Percentiles rank a stretch among this genome's conserved stretches.
Evolutionary conservation across 2,888 invertebrate species (phyloP).

Genomic region (Allacma fusca): DNA sequence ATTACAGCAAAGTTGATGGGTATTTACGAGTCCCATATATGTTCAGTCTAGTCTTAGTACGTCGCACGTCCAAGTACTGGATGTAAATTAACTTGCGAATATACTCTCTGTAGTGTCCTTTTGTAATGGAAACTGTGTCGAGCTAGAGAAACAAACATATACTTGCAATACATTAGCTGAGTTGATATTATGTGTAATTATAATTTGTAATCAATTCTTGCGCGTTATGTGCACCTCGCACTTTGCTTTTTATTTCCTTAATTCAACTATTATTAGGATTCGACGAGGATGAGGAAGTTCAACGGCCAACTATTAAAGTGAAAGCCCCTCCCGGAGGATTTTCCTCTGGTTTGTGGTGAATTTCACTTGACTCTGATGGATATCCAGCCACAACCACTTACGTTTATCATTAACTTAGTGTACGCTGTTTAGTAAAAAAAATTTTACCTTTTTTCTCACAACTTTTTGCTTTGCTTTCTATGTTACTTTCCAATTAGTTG

Average conservation of each 20-base stretch:
- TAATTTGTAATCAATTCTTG: constrained; percentile 16
- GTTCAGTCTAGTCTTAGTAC: too few relatives aligned
- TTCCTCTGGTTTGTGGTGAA: constrained; percentile 63
- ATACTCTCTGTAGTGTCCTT: too few relatives aligned
- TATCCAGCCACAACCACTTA: neutral
- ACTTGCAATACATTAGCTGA: neutral
- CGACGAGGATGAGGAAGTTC: constrained; percentile 36
- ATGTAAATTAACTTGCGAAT: too few relatives aligned
- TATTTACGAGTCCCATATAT: too few relatives aligned
- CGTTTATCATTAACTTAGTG: constrained; percentile 19
- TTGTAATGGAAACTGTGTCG: too few relatives aligned
- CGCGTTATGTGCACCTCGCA: constrained; percentile 15
- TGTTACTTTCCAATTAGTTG: neutral
- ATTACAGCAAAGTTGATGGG: too few relatives aligned
- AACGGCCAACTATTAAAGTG: constrained; percentile 61
- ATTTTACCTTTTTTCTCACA: neutral
- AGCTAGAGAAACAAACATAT: neutral
- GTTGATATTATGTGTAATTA: neutral
- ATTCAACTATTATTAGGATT: constrained; percentile 20
- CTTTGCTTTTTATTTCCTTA: constrained; percentile 36
- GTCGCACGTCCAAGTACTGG: too few relatives aligned
- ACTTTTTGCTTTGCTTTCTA: constrained; percentile 4
- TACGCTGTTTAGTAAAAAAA: constrained; percentile 17
- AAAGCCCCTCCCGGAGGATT: constrained; percentile 63
- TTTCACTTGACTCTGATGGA: neutral